Conservation (phyloP, 1,140 invertebrate genomes). For the Atta colombica region DNA sequence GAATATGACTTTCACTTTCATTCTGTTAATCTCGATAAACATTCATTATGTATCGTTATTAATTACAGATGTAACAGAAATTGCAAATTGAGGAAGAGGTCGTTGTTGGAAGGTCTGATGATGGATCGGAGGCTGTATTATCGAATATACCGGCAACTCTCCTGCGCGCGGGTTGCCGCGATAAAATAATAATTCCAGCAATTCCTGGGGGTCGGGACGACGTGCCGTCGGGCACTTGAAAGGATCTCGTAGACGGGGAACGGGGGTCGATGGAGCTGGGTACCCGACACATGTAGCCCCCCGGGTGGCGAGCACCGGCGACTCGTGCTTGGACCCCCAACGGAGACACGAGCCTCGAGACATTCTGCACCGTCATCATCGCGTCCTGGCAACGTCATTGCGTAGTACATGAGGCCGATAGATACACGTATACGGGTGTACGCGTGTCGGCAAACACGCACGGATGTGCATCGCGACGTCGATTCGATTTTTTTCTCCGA, state of each 20-base stretch:
- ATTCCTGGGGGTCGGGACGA: conserved; percentile 73
- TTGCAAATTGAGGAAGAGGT: not conserved
- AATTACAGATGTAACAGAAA: not conserved
- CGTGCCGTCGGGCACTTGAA: conserved; percentile 82
- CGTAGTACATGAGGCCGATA: conserved; percentile 58
- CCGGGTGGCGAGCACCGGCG: conserved; percentile 81
- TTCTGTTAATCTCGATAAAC: not conserved
- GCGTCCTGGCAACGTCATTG: conserved; percentile 67
- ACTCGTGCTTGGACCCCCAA: conserved; percentile 82
- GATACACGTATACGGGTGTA: conserved; percentile 18
- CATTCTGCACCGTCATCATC: conserved; percentile 76
- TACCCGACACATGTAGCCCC: conserved; percentile 84
- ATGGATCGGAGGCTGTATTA: not conserved
- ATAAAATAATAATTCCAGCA: conserved; percentile 80
- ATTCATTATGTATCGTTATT: conserved; percentile 20
- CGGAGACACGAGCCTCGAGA: conserved; percentile 77
- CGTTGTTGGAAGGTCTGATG: not conserved
- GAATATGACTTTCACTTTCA: not conserved
- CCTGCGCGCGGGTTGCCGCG: conserved; percentile 36
- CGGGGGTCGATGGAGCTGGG: conserved; percentile 72
- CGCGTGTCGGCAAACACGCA: conserved; percentile 25
- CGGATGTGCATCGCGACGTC: not conserved
- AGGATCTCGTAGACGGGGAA: conserved; percentile 74
- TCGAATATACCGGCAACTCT: conserved; percentile 29
- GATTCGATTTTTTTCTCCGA: conserved; percentile 28